phyloP scores from a whole-genome alignment of 2,797 vertebrate species.

The Artibeus jamaicensis region DNA sequence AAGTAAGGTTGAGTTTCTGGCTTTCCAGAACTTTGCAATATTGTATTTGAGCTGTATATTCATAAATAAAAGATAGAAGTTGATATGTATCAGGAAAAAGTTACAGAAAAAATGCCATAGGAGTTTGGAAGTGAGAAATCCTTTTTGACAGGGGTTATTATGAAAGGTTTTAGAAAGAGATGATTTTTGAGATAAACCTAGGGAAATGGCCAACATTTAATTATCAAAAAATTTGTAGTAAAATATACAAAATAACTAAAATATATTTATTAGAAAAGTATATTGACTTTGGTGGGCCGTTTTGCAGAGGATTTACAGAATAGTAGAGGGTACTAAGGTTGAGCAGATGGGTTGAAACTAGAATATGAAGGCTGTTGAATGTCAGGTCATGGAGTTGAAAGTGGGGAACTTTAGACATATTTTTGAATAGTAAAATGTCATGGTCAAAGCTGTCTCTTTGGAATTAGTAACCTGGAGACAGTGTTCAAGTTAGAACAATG shows the following conservation, averaged over 20 bases:
- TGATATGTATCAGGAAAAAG: background rate
- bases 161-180: conserved; percentile 1
- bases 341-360: background rate
- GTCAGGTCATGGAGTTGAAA: background rate
- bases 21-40: background rate
- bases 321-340: background rate
- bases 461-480: background rate
- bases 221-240: background rate
- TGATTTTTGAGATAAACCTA: background rate
- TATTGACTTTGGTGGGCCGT: background rate
- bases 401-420: background rate
- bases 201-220: background rate
- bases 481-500: background rate
- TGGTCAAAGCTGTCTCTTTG: background rate
- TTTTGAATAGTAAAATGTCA: background rate
- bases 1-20: background rate
- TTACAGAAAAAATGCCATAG: background rate
- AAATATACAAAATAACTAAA: background rate
- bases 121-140: background rate
- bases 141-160: background rate
- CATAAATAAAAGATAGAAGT: background rate
- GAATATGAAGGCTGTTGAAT: background rate
- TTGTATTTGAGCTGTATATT: conserved; percentile 10
- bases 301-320: background rate
- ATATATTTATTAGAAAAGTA: background rate